A percentile compares a stretch with the other conserved stretches of the same genome.
These are phyloP conservation scores for Psilopsiagon aymara DNA, from an alignment of 2,113 vertebrate genomes.

Conservation along the genomic window DNA sequence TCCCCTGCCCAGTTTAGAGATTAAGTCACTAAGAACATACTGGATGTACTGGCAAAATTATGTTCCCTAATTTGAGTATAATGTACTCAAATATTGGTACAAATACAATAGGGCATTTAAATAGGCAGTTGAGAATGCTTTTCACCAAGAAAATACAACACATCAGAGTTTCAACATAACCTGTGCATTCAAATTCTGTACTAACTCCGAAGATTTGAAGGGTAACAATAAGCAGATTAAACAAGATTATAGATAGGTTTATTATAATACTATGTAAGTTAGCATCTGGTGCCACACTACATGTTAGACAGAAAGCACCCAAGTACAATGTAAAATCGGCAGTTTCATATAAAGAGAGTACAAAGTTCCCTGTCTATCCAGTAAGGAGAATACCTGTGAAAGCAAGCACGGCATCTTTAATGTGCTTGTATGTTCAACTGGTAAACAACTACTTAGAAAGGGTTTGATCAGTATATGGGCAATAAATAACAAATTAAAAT, in stretches of 20 bases:
- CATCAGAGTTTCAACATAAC: neutral
- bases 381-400: neutral
- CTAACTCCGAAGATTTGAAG: neutral
- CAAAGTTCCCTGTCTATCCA: neutral
- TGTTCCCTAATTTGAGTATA: neutral
- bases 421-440: neutral
- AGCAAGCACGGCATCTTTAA: neutral
- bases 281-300: neutral
- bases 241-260: neutral
- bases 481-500: constrained; percentile 6
- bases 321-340: neutral
- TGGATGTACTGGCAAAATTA: neutral
- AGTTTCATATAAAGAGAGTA: neutral
- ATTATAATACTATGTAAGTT: neutral
- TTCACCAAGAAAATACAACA: neutral
- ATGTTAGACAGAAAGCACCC: neutral
- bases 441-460: constrained; percentile 23
- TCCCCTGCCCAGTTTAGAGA: neutral
- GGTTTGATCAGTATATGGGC: neutral
- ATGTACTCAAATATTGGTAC: neutral
- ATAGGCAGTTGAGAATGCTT: neutral
- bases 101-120: neutral
- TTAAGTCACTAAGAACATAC: neutral
- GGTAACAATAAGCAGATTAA: neutral
- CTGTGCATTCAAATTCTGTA: neutral